These are phyloP conservation scores for Delichon dasypus DNA, from an alignment of 2,797 vertebrate species.

Conservation along the genomic window DNA sequence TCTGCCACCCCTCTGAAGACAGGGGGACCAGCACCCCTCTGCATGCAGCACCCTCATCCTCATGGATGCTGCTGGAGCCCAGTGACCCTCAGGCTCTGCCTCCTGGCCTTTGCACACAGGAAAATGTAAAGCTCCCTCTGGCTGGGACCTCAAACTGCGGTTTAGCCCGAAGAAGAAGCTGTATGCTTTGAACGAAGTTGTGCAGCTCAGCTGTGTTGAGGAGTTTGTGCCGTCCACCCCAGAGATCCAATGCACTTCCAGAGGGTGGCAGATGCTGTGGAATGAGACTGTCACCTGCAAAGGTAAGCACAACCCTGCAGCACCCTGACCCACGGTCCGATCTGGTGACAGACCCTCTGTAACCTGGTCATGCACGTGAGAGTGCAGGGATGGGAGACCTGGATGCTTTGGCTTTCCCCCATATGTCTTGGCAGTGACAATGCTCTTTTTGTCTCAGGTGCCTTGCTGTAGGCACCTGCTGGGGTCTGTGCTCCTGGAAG, in stretches of 20 bases:
- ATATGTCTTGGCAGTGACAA: background rate
- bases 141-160: background rate
- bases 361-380: no score
- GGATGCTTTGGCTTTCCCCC: background rate
- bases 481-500: background rate
- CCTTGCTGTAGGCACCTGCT: accelerated
- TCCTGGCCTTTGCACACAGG: background rate
- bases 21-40: background rate
- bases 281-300: background rate
- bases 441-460: background rate
- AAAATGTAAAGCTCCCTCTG: background rate
- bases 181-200: background rate
- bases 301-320: background rate
- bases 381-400: background rate
- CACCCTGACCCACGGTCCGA: background rate
- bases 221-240: accelerated
- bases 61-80: accelerated
- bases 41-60: background rate
- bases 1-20: background rate
- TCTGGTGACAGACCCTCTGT: background rate
- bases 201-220: background rate
- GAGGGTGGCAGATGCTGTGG: background rate
- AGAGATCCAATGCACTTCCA: background rate
- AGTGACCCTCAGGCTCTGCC: background rate
- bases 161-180: accelerated